A percentile compares a stretch with the other conserved stretches of the same genome.
phyloP scores from a whole-genome alignment of 2,113 vertebrate species.

The Condylura cristata region DNA sequence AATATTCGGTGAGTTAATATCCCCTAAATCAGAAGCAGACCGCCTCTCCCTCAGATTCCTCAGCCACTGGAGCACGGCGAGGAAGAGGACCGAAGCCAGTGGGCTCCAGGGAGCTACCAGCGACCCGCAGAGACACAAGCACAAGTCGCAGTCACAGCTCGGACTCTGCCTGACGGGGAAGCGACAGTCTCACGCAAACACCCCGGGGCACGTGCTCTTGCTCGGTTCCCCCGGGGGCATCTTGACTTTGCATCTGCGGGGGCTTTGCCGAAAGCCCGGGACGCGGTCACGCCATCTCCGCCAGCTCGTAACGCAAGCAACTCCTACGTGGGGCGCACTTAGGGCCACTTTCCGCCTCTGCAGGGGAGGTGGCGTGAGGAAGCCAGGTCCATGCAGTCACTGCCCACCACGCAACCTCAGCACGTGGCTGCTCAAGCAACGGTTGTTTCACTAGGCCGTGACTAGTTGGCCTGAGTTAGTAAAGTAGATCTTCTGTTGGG shows the following conservation, averaged over 20 bases:
- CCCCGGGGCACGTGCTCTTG: fast-evolving
- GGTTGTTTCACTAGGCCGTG: fast-evolving
- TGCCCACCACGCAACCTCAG: background rate
- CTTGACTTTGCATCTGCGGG: fast-evolving
- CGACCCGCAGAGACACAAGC: background rate
- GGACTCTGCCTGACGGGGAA: fast-evolving
- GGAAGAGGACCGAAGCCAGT: fast-evolving
- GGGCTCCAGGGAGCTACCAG: background rate
- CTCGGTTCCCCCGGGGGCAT: fast-evolving
- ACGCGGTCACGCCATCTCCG: no score
- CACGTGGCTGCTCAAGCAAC: fast-evolving
- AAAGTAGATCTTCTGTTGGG: background rate
- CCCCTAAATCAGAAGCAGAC: slow-evolving; percentile 61
- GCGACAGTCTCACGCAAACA: no score
- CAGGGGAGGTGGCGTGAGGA: no score
- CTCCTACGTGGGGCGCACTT: no score
- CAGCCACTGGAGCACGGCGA: background rate
- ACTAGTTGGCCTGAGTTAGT: background rate
- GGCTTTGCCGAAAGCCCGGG: background rate
- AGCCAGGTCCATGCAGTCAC: no score
- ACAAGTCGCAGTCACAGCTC: background rate
- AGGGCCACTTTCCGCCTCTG: no score
- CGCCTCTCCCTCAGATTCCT: background rate
- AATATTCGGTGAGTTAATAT: slow-evolving; percentile 38
- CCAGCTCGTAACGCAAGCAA: no score